These are phyloP conservation scores for Trichomalopsis sarcophagae DNA, from an alignment of 1,140 invertebrate genomes.

Conservation along the genomic window DNA sequence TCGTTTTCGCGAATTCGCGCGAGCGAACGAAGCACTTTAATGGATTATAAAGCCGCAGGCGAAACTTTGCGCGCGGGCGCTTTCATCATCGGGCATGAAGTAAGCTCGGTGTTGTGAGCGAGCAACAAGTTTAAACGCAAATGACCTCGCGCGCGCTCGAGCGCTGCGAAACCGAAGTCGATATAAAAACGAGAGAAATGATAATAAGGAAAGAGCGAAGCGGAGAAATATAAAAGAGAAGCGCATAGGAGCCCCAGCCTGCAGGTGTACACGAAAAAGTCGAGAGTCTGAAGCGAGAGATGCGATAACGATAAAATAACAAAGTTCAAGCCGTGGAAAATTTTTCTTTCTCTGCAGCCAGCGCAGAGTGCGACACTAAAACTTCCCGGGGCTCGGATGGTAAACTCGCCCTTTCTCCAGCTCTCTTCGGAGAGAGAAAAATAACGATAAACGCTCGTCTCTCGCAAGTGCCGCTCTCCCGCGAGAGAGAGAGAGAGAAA, in stretches of 20 bases:
- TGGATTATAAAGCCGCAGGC: too few species aligned
- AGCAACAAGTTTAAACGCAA: too few species aligned
- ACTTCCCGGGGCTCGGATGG: neutral
- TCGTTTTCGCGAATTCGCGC: too few species aligned
- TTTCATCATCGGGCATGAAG: too few species aligned
- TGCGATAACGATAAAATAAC: constrained; percentile 49
- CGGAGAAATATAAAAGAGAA: neutral
- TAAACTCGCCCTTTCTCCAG: neutral
- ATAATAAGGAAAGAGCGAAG: neutral
- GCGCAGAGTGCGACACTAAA: neutral
- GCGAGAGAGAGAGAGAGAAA: neutral
- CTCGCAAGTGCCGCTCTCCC: neutral
- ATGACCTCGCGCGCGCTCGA: too few species aligned
- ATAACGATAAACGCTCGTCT: constrained; percentile 20
- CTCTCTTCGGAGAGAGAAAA: neutral
- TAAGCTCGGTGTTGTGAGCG: too few species aligned
- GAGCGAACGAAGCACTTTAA: too few species aligned
- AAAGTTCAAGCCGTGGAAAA: constrained; percentile 41
- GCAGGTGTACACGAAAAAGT: neutral
- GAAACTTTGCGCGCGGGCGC: too few species aligned
- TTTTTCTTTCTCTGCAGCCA: constrained; percentile 30
- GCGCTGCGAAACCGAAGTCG: too few species aligned
- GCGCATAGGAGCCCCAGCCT: too few species aligned
- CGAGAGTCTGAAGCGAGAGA: constrained; percentile 28
- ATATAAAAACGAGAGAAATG: too few species aligned